Conservation (phyloP, 2,888 invertebrate species). For the Augochlorella aurata region DNA sequence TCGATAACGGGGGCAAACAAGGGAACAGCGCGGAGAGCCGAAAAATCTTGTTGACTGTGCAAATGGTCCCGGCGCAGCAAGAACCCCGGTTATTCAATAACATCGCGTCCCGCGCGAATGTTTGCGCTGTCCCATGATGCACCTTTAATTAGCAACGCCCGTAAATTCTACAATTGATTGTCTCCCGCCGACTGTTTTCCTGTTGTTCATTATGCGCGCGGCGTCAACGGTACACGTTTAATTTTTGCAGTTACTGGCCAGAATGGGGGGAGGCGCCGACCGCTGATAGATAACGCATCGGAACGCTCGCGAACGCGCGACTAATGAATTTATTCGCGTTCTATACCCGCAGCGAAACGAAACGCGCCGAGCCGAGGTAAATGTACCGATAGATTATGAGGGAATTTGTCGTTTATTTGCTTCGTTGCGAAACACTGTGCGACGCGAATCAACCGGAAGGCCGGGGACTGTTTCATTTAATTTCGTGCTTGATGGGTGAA, state of each 20-base stretch:
- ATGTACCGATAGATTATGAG: not conserved
- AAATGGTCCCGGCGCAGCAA: conserved; percentile 22
- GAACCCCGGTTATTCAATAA: conserved; percentile 25
- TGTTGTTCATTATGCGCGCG: conserved; percentile 28
- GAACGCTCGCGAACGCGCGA: not conserved
- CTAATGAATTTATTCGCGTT: conserved; percentile 31
- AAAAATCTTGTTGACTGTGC: conserved; percentile 36
- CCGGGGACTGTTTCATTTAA: not conserved
- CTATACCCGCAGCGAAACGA: not conserved
- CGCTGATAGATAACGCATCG: not conserved
- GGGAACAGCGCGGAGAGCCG: not conserved
- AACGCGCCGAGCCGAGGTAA: not conserved
- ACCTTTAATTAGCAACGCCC: conserved; percentile 47
- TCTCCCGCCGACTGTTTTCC: conserved; percentile 23
- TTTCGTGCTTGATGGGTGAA: not conserved
- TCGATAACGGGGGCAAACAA: conserved; percentile 41
- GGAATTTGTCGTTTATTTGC: not conserved
- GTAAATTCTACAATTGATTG: conserved; percentile 42
- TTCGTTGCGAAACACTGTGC: not conserved
- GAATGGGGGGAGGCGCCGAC: not conserved
- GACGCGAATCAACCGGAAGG: not conserved
- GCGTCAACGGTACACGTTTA: conserved; percentile 16
- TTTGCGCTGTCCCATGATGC: conserved; percentile 23
- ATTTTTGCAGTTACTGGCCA: conserved; percentile 3
- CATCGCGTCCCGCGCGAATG: conserved; percentile 19